Conservation (phyloP, 2,113 vertebrate species). For the Orthonyx spaldingii region DNA sequence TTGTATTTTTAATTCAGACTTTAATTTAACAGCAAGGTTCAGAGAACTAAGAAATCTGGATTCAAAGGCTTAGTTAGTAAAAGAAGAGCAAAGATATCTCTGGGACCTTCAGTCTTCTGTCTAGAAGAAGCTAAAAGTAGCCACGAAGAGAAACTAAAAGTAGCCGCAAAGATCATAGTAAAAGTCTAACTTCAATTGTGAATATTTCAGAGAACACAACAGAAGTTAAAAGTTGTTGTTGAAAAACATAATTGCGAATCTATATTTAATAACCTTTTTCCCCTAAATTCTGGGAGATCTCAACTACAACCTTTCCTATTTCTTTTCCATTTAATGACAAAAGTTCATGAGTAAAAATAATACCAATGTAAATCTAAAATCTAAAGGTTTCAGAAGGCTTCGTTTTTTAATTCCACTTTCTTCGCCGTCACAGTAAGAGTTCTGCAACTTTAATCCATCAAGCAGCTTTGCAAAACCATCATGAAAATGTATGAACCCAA, state of each 20-base stretch:
- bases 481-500: slow-evolving; percentile 47
- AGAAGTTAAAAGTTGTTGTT: not conserved
- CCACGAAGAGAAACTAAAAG: not conserved
- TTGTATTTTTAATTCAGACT: slow-evolving; percentile 3
- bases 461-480: not conserved
- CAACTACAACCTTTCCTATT: not conserved
- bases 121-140: not conserved
- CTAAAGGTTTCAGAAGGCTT: not conserved
- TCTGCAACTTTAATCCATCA: slow-evolving; percentile 13
- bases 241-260: not conserved
- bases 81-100: not conserved
- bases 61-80: not conserved
- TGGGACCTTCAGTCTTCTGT: not conserved
- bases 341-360: not conserved
- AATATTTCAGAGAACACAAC: not conserved
- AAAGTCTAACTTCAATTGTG: not conserved
- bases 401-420: not conserved
- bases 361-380: not conserved
- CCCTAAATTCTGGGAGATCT: not conserved
- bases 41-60: not conserved
- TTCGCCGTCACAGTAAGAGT: not conserved
- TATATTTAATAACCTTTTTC: not conserved
- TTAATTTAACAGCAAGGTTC: not conserved
- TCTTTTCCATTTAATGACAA: not conserved
- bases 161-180: not conserved